Evolutionary conservation across 2,888 invertebrate species (phyloP).

Genomic region (Stratiomys singularior): DNA sequence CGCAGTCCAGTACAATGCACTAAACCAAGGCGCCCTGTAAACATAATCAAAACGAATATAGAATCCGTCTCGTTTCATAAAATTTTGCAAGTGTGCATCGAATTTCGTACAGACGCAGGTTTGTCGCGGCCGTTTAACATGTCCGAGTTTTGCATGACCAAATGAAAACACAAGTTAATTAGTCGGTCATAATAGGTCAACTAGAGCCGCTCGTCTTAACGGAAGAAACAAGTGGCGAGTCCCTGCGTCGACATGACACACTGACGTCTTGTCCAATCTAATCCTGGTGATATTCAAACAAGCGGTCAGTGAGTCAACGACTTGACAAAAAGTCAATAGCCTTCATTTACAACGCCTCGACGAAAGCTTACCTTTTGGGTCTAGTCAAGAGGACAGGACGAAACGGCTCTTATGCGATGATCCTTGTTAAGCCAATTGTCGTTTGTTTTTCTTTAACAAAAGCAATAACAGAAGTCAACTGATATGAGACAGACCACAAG

Average conservation of each 20-base stretch:
- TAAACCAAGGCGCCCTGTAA: constrained; percentile 17
- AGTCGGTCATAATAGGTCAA: constrained; percentile 14
- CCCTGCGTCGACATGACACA: constrained; percentile 28
- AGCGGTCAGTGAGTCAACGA: constrained; percentile 29
- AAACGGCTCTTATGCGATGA: constrained; percentile 30
- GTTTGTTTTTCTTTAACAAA: constrained; percentile 40
- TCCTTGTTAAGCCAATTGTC: constrained; percentile 36
- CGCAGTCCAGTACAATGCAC: not conserved
- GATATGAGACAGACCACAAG: not conserved
- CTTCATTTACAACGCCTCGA: constrained; percentile 1
- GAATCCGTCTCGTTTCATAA: not conserved
- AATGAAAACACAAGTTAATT: constrained; percentile 41
- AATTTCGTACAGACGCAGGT: not conserved
- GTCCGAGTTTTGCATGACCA: constrained; percentile 15
- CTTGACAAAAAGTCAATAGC: not conserved
- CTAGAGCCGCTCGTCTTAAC: not conserved
- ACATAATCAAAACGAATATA: not conserved
- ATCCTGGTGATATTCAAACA: constrained; percentile 10
- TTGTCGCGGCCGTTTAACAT: not conserved
- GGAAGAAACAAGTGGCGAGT: constrained; percentile 36
- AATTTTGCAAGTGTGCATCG: too few relatives aligned
- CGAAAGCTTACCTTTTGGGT: constrained; percentile 19
- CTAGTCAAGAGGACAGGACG: constrained; percentile 15
- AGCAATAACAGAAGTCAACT: constrained; percentile 33
- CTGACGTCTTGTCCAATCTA: not conserved